Evolutionary conservation across 1,140 invertebrate genomes (phyloP), one percentile per base, ranked within the genome.

Genomic region (Arctopsyche grandis): DNA sequence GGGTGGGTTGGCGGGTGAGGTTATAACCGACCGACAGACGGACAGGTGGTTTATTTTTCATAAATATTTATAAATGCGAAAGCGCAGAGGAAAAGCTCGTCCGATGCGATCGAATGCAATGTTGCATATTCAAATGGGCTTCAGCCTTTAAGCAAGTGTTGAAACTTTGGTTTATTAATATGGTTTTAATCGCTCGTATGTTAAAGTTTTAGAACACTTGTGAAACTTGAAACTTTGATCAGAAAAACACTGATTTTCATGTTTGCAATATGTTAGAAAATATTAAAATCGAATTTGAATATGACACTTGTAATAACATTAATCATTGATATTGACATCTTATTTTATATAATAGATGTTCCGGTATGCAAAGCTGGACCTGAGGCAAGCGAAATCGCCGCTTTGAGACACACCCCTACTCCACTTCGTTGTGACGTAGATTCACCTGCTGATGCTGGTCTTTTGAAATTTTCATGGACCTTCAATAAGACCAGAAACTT

Each of bases 401-500:
- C 81, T 10, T 24, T 82, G 46, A 43, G 76, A 3, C 76, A 78
- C 44, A 69, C 58, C 3, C 73, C 78, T 1, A 22, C 80, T 24
- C 38, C 58, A 9, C 24, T 82, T 12, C 90, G 91, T 58, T 97
- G 96, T 85, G 93, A 95, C 81, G 94, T 97, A n/a, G 93, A 94
- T 66, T 93, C 95, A 0, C 95, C 95, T 4, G 91, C 95, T 0
- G 91, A 94, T 52, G 94, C 95, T 21, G 89, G 89, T 1, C 91
- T 87, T 0, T 89, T 93, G 29, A 89, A 91, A 81, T 95, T 94
- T 84, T 93, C 92, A 69, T 95, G 94, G 94, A 94, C 93, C 7
- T 94, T 93, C 85, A 95, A 94, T 86, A 92, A 92, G 19, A 93
- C 92, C 66, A 90, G 90, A 79, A 93, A 93, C 83, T 93, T 93